These are phyloP conservation scores for Euborellia annulipes DNA, from an alignment of 1,140 invertebrate species.

Conservation along the genomic window DNA sequence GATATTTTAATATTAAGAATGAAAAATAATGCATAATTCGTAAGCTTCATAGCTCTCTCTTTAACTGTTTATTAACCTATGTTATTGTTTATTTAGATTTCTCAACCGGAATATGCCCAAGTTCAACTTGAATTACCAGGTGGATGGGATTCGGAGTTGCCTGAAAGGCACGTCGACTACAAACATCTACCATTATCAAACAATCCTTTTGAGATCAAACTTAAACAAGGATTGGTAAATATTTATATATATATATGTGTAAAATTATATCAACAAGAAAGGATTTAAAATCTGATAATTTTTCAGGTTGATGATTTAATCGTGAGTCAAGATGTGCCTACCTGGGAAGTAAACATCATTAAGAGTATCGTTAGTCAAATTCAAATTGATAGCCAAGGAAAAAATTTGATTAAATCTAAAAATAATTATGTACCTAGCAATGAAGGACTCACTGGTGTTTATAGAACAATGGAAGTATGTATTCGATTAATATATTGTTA, in stretches of 20 bases:
- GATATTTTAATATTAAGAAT: too few species aligned
- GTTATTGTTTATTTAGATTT: slow-evolving; percentile 22
- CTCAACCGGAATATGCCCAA: slow-evolving; percentile 33
- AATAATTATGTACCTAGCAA: slow-evolving; percentile 33
- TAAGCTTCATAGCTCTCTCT: too few species aligned
- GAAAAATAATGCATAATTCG: too few species aligned
- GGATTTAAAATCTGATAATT: neutral
- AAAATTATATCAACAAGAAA: neutral
- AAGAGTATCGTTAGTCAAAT: slow-evolving; percentile 45
- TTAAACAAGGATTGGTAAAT: slow-evolving; percentile 34
- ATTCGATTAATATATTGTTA: neutral
- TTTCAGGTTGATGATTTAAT: slow-evolving; percentile 31
- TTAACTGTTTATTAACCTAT: too few species aligned
- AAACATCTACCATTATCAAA: slow-evolving; percentile 30
- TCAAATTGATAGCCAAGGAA: slow-evolving; percentile 39
- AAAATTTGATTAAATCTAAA: slow-evolving; percentile 27
- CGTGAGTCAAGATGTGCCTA: slow-evolving; percentile 31
- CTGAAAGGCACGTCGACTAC: slow-evolving; percentile 31
- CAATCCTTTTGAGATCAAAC: slow-evolving; percentile 39
- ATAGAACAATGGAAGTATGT: slow-evolving; percentile 40
- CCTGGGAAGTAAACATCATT: slow-evolving; percentile 47
- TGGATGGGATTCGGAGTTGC: slow-evolving; percentile 29
- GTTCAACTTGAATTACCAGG: slow-evolving; percentile 33
- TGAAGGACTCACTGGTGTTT: slow-evolving; percentile 32
- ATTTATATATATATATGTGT: neutral